Conservation (phyloP, 2,113 vertebrate species). For the Oryzias woworae region DNA sequence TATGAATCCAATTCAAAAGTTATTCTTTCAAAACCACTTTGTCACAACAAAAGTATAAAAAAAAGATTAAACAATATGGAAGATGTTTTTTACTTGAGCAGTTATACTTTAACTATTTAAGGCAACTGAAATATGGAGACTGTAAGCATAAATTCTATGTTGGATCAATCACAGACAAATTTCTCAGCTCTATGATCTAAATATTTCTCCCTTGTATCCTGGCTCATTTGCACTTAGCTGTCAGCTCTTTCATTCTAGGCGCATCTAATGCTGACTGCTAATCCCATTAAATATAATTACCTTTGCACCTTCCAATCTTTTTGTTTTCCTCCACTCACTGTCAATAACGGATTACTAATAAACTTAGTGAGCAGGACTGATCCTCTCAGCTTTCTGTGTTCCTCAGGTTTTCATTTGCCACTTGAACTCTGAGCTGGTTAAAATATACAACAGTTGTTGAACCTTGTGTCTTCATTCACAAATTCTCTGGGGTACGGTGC, state of each 20-base stretch:
- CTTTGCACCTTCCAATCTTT: neutral
- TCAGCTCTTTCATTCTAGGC: neutral
- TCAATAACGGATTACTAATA: slow-evolving; percentile 43
- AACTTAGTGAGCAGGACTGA: slow-evolving; percentile 42
- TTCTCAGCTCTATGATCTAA: neutral
- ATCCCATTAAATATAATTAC: slow-evolving; percentile 31
- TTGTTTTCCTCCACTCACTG: neutral
- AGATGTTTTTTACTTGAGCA: too few relatives aligned
- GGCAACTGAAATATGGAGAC: too few relatives aligned
- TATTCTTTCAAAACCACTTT: too few relatives aligned
- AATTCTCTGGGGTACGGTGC: slow-evolving; percentile 33
- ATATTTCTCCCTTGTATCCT: neutral
- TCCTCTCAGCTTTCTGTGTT: slow-evolving; percentile 8
- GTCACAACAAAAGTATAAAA: too few relatives aligned
- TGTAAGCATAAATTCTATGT: too few relatives aligned
- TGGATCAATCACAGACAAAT: too few relatives aligned
- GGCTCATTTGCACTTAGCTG: neutral
- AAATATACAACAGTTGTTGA: slow-evolving; percentile 37
- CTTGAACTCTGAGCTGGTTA: slow-evolving; percentile 22
- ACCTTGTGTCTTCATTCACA: slow-evolving; percentile 33
- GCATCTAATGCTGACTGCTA: slow-evolving; percentile 26
- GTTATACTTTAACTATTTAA: too few relatives aligned
- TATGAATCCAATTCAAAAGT: too few relatives aligned
- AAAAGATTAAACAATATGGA: too few relatives aligned
- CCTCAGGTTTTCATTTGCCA: neutral